Evolutionary conservation across 2,888 invertebrate species (phyloP).

Genomic region (Parnassius mnemosyne): DNA sequence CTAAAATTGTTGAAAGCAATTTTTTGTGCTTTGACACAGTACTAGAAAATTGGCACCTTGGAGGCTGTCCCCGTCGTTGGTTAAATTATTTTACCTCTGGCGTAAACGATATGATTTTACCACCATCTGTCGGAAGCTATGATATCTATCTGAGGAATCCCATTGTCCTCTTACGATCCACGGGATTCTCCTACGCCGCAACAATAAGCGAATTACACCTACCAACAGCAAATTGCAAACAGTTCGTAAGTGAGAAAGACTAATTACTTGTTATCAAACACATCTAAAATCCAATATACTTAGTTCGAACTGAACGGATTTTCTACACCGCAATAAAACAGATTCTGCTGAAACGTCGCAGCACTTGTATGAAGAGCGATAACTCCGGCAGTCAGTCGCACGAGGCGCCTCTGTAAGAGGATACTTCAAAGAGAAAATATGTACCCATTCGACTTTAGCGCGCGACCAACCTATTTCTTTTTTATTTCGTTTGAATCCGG

Average conservation of each 20-base stretch:
- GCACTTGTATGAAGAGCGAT: slow-evolving; percentile 19
- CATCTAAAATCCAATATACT: slow-evolving; percentile 1
- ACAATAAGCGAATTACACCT: too few species aligned
- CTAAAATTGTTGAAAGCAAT: too few species aligned
- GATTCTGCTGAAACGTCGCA: background rate
- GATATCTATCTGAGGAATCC: too few species aligned
- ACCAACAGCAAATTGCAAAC: too few species aligned
- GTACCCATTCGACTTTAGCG: slow-evolving; percentile 4
- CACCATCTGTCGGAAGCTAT: too few species aligned
- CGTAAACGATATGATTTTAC: too few species aligned
- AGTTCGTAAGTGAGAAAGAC: background rate
- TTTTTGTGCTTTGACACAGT: too few species aligned
- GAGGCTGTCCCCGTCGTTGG: too few species aligned
- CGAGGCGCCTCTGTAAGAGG: slow-evolving; percentile 6
- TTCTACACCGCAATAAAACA: slow-evolving; percentile 15
- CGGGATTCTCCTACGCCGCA: too few species aligned
- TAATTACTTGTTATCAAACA: background rate
- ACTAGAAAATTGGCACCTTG: too few species aligned
- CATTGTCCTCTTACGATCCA: too few species aligned
- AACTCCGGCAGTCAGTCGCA: slow-evolving; percentile 17
- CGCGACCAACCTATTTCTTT: background rate
- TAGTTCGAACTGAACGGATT: slow-evolving; percentile 2
- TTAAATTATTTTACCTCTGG: too few species aligned
- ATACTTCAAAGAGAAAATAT: slow-evolving; percentile 16
- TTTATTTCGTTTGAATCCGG: background rate